Conservation (phyloP, 2,888 invertebrate genomes). For the Lepas anatifera region DNA sequence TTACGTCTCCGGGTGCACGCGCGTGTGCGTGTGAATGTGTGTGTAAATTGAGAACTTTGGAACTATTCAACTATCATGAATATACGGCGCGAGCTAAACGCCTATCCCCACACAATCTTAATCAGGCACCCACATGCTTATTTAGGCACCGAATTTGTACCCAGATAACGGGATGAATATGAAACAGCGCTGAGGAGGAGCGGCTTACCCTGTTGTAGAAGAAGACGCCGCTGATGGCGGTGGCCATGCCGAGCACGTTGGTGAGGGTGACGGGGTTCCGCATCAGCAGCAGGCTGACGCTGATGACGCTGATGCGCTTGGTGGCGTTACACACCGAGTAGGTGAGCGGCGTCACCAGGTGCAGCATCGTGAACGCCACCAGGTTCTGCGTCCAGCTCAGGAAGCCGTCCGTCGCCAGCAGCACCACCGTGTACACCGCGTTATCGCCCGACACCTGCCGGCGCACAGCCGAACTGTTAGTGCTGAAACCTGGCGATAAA, state of each 20-base stretch:
- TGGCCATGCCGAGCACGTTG: constrained; percentile 79
- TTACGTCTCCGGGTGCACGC: too few species aligned
- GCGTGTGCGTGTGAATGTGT: too few species aligned
- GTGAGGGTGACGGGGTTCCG: constrained; percentile 80
- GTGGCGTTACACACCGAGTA: constrained; percentile 94
- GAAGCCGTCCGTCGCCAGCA: constrained; percentile 64
- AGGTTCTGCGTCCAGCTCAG: constrained; percentile 91
- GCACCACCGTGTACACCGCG: neutral
- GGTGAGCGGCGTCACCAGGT: constrained; percentile 71
- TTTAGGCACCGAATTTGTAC: too few species aligned
- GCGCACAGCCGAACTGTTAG: too few species aligned
- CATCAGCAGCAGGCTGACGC: constrained; percentile 68
- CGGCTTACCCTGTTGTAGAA: constrained; percentile 66
- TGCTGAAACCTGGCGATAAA: too few species aligned
- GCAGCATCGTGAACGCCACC: constrained; percentile 84
- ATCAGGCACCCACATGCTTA: too few species aligned
- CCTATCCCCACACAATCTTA: too few species aligned
- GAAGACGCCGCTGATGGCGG: constrained; percentile 80
- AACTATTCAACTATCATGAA: too few species aligned
- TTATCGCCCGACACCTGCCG: neutral
- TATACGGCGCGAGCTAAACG: too few species aligned
- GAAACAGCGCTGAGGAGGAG: too few species aligned
- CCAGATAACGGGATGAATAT: too few species aligned
- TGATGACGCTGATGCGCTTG: constrained; percentile 84
- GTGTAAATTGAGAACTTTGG: too few species aligned